These are phyloP conservation scores for Plusia festucae DNA, from an alignment of 2,888 invertebrate genomes.

Conservation along the genomic window DNA sequence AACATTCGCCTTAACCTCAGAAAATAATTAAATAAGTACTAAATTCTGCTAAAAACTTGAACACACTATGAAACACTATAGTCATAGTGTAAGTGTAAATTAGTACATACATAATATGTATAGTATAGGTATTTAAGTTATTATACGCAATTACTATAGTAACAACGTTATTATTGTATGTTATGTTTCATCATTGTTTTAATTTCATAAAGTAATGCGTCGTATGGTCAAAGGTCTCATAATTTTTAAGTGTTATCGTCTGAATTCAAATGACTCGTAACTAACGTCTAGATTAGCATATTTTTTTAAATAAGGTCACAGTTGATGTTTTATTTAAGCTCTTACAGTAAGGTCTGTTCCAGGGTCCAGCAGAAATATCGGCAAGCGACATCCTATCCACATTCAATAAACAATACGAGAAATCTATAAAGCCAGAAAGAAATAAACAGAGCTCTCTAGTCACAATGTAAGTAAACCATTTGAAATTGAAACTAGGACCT, in stretches of 20 bases:
- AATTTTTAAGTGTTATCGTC: slow-evolving; percentile 16
- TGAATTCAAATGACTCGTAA: not conserved
- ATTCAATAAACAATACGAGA: slow-evolving; percentile 73
- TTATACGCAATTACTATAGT: slow-evolving; percentile 6
- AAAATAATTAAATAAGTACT: too few species aligned
- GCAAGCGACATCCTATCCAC: slow-evolving; percentile 74
- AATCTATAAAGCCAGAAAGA: slow-evolving; percentile 66
- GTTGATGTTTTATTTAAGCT: too few species aligned
- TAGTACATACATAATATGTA: not conserved
- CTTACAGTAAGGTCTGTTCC: slow-evolving; percentile 14
- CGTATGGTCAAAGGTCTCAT: slow-evolving; percentile 39
- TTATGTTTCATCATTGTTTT: slow-evolving; percentile 32
- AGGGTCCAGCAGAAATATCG: slow-evolving; percentile 78
- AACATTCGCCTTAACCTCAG: too few species aligned
- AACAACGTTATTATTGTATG: slow-evolving; percentile 15
- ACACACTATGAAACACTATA: not conserved
- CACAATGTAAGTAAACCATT: slow-evolving; percentile 77
- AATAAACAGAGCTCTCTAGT: slow-evolving; percentile 83
- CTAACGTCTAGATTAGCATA: not conserved
- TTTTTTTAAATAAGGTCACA: not conserved
- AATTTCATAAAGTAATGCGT: slow-evolving; percentile 3
- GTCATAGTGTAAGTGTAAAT: too few species aligned
- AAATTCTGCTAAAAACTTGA: too few species aligned
- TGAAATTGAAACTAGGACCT: not conserved
- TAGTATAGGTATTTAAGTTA: not conserved